These are phyloP conservation scores for Phortica okadai DNA, from an alignment of 2,888 invertebrate genomes.

Conservation along the genomic window DNA sequence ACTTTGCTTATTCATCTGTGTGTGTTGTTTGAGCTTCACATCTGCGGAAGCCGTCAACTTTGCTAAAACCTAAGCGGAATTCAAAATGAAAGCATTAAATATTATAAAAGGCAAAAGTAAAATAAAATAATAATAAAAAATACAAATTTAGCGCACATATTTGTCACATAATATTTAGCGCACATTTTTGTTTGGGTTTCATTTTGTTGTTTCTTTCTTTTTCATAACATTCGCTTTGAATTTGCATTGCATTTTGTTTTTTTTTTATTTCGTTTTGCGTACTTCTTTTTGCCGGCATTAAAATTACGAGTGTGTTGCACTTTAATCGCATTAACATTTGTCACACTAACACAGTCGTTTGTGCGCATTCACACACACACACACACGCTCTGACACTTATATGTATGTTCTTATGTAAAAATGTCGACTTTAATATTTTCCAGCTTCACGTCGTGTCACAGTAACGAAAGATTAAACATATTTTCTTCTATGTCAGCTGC, in stretches of 20 bases:
- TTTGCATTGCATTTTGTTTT: constrained; percentile 6
- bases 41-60: neutral
- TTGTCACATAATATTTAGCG: neutral
- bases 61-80: neutral
- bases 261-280: constrained; percentile 5
- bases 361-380: constrained; percentile 9
- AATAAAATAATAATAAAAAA: neutral
- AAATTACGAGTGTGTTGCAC: constrained; percentile 56
- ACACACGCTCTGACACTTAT: constrained; percentile 17
- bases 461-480: constrained; percentile 3
- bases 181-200: neutral
- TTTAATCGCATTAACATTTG: constrained; percentile 71
- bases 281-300: constrained; percentile 28
- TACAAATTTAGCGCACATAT: no score
- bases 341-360: constrained; percentile 47
- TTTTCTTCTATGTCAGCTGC: neutral
- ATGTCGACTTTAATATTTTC: neutral
- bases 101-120: neutral
- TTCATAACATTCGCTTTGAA: neutral
- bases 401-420: neutral
- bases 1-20: neutral
- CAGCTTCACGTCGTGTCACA: neutral
- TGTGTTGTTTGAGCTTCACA: neutral
- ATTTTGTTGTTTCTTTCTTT: neutral
- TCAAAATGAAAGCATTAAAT: neutral